Conservation (phyloP, 2,888 invertebrate species). For the Eledone cirrhosa region DNA sequence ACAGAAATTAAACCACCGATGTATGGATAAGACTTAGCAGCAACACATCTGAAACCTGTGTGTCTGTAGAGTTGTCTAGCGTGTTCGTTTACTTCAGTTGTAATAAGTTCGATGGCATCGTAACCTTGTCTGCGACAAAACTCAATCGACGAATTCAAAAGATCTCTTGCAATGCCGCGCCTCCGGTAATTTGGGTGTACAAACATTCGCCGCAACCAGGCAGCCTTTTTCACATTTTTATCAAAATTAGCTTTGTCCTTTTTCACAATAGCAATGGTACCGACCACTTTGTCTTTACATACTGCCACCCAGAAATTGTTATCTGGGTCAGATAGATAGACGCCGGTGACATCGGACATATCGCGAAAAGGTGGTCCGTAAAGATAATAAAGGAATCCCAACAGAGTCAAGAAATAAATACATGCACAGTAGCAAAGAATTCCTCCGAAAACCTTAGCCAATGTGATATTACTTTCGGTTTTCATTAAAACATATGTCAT, state of each 20-base stretch:
- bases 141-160: background rate
- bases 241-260: background rate
- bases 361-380: constrained; percentile 19
- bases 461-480: background rate
- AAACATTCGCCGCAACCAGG: constrained; percentile 24
- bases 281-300: background rate
- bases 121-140: constrained; percentile 15
- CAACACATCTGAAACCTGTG: constrained; percentile 14
- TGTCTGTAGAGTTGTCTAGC: constrained; percentile 10
- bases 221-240: background rate
- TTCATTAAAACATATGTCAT: background rate
- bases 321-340: constrained; percentile 8
- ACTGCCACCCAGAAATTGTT: constrained; percentile 24
- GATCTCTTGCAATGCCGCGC: constrained; percentile 17
- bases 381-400: constrained; percentile 10
- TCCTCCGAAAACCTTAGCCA: background rate
- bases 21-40: constrained; percentile 15
- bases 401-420: background rate
- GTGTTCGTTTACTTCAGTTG: constrained; percentile 15
- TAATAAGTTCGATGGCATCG: constrained; percentile 19
- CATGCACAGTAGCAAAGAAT: constrained; percentile 2
- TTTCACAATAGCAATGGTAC: constrained; percentile 22
- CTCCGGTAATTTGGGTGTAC: constrained; percentile 19
- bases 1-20: constrained; percentile 2
- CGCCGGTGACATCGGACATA: constrained; percentile 12